Base-by-base conservation (phyloP, 2,113 vertebrate species). In the Psammodynastes pulverulentus region DNA sequence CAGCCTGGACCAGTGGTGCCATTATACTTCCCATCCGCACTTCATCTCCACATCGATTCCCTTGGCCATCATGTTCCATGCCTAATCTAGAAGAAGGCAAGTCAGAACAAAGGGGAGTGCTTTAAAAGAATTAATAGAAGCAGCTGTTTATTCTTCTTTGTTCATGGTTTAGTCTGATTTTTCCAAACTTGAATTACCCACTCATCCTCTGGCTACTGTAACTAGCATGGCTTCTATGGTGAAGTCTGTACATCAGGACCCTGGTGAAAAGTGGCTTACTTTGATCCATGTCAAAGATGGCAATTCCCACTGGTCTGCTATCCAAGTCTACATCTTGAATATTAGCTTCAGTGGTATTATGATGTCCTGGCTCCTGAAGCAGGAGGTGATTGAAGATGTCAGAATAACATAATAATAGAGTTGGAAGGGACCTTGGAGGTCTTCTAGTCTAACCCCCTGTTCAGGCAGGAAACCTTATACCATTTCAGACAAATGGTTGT, bases 1-100 rank as follows among this genome's bases (percentile, higher is more conserved):
- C 99, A 0, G 99, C 99, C 93, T 99, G 99, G 92, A 99, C 99
- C 79, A 99, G 97, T 0, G 99, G 99, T 1, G 99, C 99, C 99
- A 99, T 99, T 97, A 99, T 99, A 97, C 99, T 99, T 93, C 99
- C 99, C 98, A 99, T 98, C 62, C 98, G 98, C 49, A 99, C 99
- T 97, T 99, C 99, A 0, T 99, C 99, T 5, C 98, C 99, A 0
- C 99, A 99, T 91, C 98, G 98, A 97, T 99, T 99, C 89, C 99
- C 99, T 96, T 99, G 99, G 10, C 99, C 99, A 0, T 99, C 99
- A 0, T 99, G 99, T 95, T 99, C 99, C 99, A 99, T 99, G 87
- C 99, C 99, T 95, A 99, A 97, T 92, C 99, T 99, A 97, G 0
- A 53, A 0, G 10, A 92, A 45, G 79, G 89, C 45, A 94, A 13